Base-by-base conservation (phyloP, 2,888 invertebrate genomes). In the Phytoseiulus persimilis region DNA sequence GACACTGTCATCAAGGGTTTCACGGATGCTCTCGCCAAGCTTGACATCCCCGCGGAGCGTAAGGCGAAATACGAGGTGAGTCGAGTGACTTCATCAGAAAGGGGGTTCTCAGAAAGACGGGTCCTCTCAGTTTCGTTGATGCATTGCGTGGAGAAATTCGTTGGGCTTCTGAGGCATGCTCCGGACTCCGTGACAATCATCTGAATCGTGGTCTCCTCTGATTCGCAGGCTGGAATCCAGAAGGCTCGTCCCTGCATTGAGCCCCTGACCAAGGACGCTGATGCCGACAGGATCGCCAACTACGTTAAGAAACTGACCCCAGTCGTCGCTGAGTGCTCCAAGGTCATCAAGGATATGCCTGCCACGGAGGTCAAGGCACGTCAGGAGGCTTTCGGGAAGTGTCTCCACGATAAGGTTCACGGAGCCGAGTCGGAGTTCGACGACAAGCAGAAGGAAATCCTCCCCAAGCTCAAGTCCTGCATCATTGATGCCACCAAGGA, bases 231-330 rank as follows among this genome's bases (percentile, higher is more conserved):
- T 87, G 87, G 87, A n/a, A n/a, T 87, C 32, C 39, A 87, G 18
- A 87, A 87, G 33, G 32, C 87, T n/a, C 32, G 33, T n/a, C 31
- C 87, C n/a, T 87, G 87, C 87, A 87, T 87, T 23, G 87, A 31
- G 32, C 87, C 87, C 6, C 87, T 87, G 6, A 33, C 31, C 87
- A 32, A 32, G 39, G 87, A 87, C 45, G 87, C 87, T 28, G 39
- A 33, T n/a, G 87, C 87, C 14, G 87, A 87, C n/a, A 33, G 87
- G 39, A 87, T 87, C 87, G 11, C 87, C 87, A 9, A 32, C 3
- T 87, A 87, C 87, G 87, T 87, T 39, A 45, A 87, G 87, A 87
- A 87, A 32, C 32, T 87, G 87, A 87, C 87, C 33, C 87, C 87
- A 2, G 87, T 87, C 87, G 32, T 87, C 45, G 87, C 32, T 32